phyloP scores from a whole-genome alignment of 2,888 invertebrate genomes.

The Himalopsyche kuldschensis region DNA sequence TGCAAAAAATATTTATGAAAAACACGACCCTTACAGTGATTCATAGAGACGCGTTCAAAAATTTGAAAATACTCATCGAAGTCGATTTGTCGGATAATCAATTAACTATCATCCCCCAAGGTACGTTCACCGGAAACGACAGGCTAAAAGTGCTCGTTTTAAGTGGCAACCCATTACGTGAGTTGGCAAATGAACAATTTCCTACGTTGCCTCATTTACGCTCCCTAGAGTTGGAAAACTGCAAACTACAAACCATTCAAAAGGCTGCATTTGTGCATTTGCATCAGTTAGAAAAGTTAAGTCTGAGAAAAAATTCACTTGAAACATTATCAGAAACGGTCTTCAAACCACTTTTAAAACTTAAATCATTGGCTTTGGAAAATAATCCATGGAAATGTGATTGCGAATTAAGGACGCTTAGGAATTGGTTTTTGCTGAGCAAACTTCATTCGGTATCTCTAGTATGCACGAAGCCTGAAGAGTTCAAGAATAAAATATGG shows the following conservation, averaged over 20 bases:
- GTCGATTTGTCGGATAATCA: constrained; percentile 85
- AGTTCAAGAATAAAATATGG: constrained; percentile 74
- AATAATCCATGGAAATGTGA: constrained; percentile 92
- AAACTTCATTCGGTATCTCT: constrained; percentile 77
- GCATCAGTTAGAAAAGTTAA: constrained; percentile 61
- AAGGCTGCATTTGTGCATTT: constrained; percentile 77
- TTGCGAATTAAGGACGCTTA: constrained; percentile 80
- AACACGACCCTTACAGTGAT: constrained; percentile 75
- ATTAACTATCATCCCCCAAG: constrained; percentile 71
- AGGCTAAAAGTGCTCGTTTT: constrained; percentile 75
- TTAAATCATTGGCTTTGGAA: constrained; percentile 80
- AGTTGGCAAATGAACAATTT: constrained; percentile 76
- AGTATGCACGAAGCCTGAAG: constrained; percentile 72
- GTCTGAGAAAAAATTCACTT: constrained; percentile 75
- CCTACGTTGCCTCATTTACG: constrained; percentile 79
- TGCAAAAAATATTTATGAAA: constrained; percentile 80
- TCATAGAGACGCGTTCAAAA: constrained; percentile 82
- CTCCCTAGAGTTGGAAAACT: constrained; percentile 78
- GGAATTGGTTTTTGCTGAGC: constrained; percentile 79
- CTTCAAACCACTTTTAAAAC: constrained; percentile 65
- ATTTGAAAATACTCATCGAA: constrained; percentile 82
- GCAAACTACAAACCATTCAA: constrained; percentile 74
- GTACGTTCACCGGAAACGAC: constrained; percentile 84
- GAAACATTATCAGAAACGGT: constrained; percentile 68
- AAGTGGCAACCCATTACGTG: constrained; percentile 79